A percentile compares a stretch with the other conserved stretches of the same genome.
Conservation (phyloP, 2,888 invertebrate genomes). For the Xestia ashworthii region DNA sequence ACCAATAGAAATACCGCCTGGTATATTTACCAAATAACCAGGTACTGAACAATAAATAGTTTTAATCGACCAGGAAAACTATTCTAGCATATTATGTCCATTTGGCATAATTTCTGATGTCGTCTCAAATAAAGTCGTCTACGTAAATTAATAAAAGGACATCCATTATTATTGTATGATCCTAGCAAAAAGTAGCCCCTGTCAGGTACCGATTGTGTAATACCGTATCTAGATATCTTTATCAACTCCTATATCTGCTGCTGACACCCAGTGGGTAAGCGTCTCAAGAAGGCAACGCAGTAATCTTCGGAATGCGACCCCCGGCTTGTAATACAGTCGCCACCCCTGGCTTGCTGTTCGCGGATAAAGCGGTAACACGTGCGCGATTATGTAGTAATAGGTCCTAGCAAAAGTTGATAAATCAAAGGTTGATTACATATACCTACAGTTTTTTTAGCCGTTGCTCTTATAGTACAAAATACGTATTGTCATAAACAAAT, state of each 20-base stretch:
- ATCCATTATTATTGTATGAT: too few species aligned
- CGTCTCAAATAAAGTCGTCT: too few species aligned
- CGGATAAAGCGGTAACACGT: slow-evolving; percentile 57
- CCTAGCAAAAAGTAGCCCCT: background rate
- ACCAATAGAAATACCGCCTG: too few species aligned
- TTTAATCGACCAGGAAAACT: too few species aligned
- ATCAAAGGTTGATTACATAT: background rate
- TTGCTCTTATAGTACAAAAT: background rate
- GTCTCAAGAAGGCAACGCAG: slow-evolving; percentile 79
- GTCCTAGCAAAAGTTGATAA: background rate
- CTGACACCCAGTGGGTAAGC: slow-evolving; percentile 77
- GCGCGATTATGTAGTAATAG: slow-evolving; percentile 9
- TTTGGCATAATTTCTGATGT: too few species aligned
- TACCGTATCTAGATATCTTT: slow-evolving; percentile 65
- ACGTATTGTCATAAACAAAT: background rate
- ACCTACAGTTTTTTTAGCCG: background rate
- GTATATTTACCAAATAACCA: too few species aligned
- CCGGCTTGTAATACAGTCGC: slow-evolving; percentile 81
- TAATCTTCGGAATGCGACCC: slow-evolving; percentile 85
- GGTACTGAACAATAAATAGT: too few species aligned
- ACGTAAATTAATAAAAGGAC: too few species aligned
- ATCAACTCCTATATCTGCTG: slow-evolving; percentile 24
- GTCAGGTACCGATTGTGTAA: background rate
- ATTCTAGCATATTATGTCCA: too few species aligned
- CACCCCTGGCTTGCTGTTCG: slow-evolving; percentile 71